phyloP scores from a whole-genome alignment of 2,797 vertebrate species.

The Phoeniculus purpureus region DNA sequence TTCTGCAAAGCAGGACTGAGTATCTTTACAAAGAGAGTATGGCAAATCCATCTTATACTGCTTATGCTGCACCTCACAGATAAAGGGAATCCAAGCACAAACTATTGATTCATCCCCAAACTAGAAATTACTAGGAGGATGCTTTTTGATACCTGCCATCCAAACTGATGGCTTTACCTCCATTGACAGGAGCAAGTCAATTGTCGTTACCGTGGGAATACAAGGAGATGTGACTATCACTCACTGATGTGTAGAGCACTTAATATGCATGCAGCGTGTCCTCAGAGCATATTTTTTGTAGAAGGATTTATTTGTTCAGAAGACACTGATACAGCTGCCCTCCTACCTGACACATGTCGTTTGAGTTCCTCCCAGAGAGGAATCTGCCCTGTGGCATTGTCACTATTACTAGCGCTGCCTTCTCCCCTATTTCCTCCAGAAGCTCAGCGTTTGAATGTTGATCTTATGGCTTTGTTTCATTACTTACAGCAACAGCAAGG shows the following conservation, averaged over 20 bases:
- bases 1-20: neutral
- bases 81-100: neutral
- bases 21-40: neutral
- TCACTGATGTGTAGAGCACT: too few species aligned
- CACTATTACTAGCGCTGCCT: neutral
- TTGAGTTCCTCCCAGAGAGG: neutral
- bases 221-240: neutral
- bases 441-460: neutral
- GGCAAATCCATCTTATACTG: neutral
- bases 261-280: neutral
- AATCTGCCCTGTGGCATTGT: neutral
- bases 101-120: neutral
- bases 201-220: neutral
- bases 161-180: neutral
- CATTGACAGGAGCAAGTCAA: neutral
- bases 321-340: neutral
- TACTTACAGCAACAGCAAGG: conserved; percentile 90
- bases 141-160: neutral
- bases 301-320: neutral
- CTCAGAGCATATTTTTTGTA: too few species aligned
- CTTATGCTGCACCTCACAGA: neutral
- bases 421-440: neutral
- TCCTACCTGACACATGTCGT: neutral
- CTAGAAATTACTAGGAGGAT: neutral
- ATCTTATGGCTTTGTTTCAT: neutral